phyloP scores from a whole-genome alignment of 2,113 vertebrate genomes.

The Bubo bubo region DNA sequence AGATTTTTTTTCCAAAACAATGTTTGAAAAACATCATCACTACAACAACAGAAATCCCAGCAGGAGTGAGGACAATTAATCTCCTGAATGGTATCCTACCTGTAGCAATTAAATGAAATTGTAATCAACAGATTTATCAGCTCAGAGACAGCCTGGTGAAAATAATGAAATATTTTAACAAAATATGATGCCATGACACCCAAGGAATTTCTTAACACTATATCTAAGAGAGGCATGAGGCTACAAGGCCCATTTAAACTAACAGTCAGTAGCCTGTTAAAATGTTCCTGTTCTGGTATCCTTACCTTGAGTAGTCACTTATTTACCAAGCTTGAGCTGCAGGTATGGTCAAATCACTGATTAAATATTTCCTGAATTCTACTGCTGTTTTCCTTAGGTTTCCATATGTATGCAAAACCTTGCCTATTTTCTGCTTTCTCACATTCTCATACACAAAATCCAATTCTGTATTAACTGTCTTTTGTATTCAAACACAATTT shows the following conservation, averaged over 20 bases:
- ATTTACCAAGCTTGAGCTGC: conserved; percentile 32
- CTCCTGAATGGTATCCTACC: not conserved
- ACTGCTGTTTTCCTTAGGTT: not conserved
- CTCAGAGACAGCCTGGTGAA: not conserved
- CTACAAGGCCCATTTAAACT: not conserved
- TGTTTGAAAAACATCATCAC: not conserved
- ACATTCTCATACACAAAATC: not conserved
- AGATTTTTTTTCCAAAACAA: conserved; percentile 7
- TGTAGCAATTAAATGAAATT: not conserved
- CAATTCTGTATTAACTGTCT: not conserved
- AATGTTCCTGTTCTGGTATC: not conserved
- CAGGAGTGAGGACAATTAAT: not conserved
- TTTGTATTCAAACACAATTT: not conserved
- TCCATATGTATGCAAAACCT: not conserved
- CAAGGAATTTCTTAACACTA: not conserved
- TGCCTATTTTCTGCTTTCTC: not conserved
- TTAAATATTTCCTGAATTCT: conserved; percentile 22
- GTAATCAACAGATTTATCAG: not conserved
- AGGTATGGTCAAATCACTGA: conserved; percentile 1
- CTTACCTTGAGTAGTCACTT: conserved; percentile 47
- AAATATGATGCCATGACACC: not conserved
- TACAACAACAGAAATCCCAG: not conserved
- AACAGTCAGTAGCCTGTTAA: not conserved
- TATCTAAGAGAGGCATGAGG: not conserved
- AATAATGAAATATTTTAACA: not conserved